Base-by-base conservation (phyloP, 2,888 invertebrate species). In the Imbricaverruca yamaguchii region DNA sequence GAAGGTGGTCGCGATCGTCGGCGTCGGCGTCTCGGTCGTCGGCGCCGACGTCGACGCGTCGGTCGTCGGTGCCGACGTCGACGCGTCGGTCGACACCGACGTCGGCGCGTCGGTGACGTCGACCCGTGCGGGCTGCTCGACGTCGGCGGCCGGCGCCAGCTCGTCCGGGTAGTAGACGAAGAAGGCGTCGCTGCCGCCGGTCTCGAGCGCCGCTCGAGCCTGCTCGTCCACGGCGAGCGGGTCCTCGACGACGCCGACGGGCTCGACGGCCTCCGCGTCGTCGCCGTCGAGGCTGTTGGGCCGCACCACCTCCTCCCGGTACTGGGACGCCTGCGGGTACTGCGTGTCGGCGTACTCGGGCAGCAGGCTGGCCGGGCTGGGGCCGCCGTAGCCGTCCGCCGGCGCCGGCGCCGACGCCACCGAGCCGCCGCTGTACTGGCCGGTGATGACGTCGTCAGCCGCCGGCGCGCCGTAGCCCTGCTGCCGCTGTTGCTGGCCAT, bases 151-250 rank as follows among this genome's bases (percentile, higher is more conserved):
- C 39, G 25, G 39, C 15, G 25, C 69, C 12, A 39, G 21, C 21
- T 74, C 13, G 55, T 55, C 74, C 1, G 74, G 74, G 21, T 74
- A 74, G 74, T 74, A 74, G 53, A 74, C 74, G 55, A 74, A 74
- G 74, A 74, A 74, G 15, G 55, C 74, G 21, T 74, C 74, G 21
- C 74, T 74, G 55, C 55, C 39, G 53, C 74, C 74, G 53, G 53
- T 10, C 74, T 55, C 74, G 21, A 55, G 55, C 21, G 55, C 74
- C 21, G 55, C 74, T 55, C 55, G 53, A 10, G 55, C 21, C 21
- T 18, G 23, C 55, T 55, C 53, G 4, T 55, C 21, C 0, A 55
- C 53, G 2, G 74, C 74, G 21, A 74, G 74, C 53, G 74, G 74
- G 53, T 74, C 74, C 10, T 74, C 74, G 53, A 74, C 74, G 21